Evolutionary conservation across 1,140 invertebrate species (phyloP).

Genomic region (Dendroctonus valens): DNA sequence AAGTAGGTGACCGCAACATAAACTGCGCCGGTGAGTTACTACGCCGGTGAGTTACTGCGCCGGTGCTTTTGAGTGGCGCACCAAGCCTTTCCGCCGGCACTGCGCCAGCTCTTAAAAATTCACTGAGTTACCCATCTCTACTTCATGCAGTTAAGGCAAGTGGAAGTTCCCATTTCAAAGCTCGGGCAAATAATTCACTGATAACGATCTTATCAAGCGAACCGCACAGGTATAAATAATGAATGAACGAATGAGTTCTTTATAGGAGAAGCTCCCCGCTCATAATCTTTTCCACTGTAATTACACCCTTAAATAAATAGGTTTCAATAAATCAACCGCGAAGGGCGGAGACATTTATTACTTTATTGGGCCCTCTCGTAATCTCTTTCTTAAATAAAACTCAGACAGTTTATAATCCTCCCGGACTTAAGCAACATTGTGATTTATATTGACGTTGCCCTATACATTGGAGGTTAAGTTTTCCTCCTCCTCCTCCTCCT

Average conservation of each 20-base stretch:
- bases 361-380: slow-evolving; percentile 25
- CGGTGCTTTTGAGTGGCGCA: too few species aligned
- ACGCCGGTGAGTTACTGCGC: too few species aligned
- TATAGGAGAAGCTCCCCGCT: slow-evolving; percentile 6
- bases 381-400: slow-evolving; percentile 33
- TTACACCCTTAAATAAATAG: slow-evolving; percentile 33
- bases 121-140: too few species aligned
- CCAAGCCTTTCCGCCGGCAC: too few species aligned
- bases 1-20: too few species aligned
- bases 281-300: slow-evolving; percentile 28
- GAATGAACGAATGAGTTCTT: slow-evolving; percentile 28
- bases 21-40: too few species aligned
- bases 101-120: too few species aligned
- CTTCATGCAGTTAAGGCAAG: neutral
- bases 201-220: slow-evolving; percentile 20
- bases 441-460: slow-evolving; percentile 25
- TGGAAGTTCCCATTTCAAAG: slow-evolving; percentile 9
- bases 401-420: slow-evolving; percentile 25
- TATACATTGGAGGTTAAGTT: slow-evolving; percentile 1
- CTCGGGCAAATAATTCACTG: slow-evolving; percentile 17
- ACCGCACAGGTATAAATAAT: slow-evolving; percentile 21
- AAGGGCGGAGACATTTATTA: slow-evolving; percentile 32
- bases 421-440: slow-evolving; percentile 25
- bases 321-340: slow-evolving; percentile 22
- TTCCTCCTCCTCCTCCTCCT: too few species aligned